These are phyloP conservation scores for Apotomis turbidana DNA, from an alignment of 2,888 invertebrate species.

Conservation along the genomic window DNA sequence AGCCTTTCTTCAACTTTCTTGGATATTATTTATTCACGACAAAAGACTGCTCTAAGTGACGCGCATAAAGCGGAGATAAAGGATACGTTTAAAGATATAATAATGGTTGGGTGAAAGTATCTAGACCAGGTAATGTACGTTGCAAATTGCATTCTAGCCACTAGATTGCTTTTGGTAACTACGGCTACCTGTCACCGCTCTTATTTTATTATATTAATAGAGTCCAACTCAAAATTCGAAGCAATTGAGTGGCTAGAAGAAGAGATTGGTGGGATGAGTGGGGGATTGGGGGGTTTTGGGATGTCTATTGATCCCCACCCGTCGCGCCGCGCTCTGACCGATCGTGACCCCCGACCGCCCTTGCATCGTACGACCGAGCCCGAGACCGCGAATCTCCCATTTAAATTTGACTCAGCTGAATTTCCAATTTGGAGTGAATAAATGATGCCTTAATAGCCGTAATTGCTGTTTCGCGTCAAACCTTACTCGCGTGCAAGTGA, in stretches of 20 bases:
- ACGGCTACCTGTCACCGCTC: no score
- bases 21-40: slow-evolving; percentile 24
- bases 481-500: slow-evolving; percentile 10
- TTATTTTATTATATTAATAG: no score
- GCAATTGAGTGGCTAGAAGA: no score
- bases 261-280: slow-evolving; percentile 46
- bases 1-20: neutral
- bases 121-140: slow-evolving; percentile 51
- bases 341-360: slow-evolving; percentile 71
- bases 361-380: slow-evolving; percentile 46
- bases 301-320: slow-evolving; percentile 71
- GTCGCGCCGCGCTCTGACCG: slow-evolving; percentile 80
- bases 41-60: slow-evolving; percentile 44
- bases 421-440: slow-evolving; percentile 29
- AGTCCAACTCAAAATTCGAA: no score
- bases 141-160: slow-evolving; percentile 68
- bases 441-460: slow-evolving; percentile 27
- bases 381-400: slow-evolving; percentile 33
- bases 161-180: no score
- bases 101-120: slow-evolving; percentile 42
- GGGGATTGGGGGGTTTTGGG: slow-evolving; percentile 54
- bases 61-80: slow-evolving; percentile 43
- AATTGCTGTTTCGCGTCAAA: slow-evolving; percentile 22
- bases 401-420: slow-evolving; percentile 27
- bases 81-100: slow-evolving; percentile 44